These are phyloP conservation scores for Xenopus borealis DNA, from an alignment of 2,113 vertebrate genomes.

Conservation along the genomic window DNA sequence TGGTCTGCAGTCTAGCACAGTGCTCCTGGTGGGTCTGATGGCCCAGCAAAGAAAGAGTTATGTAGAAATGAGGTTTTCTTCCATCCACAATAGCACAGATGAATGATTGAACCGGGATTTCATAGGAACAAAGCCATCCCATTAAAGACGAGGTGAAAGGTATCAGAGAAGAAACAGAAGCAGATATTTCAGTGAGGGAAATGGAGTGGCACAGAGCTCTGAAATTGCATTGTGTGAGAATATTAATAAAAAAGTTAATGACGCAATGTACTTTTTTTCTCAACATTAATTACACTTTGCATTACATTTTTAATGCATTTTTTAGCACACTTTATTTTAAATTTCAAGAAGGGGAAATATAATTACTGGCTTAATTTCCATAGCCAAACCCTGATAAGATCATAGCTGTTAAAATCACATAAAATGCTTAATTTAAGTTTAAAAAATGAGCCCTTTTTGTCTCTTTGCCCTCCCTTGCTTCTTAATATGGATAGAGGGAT, in stretches of 20 bases:
- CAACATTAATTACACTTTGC: conserved; percentile 69
- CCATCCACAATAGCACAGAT: conserved; percentile 50
- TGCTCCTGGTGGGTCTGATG: not conserved
- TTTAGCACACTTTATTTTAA: conserved; percentile 66
- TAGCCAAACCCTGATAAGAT: conserved; percentile 64
- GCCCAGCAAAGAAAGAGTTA: conserved; percentile 30
- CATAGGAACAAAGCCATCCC: conserved; percentile 61
- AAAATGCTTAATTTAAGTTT: conserved; percentile 66
- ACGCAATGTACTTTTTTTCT: conserved; percentile 69
- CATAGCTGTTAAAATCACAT: conserved; percentile 67
- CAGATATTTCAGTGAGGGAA: conserved; percentile 66
- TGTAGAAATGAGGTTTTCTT: conserved; percentile 26
- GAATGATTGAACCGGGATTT: conserved; percentile 59
- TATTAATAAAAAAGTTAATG: conserved; percentile 71
- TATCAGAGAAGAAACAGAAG: conserved; percentile 61
- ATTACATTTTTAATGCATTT: conserved; percentile 67
- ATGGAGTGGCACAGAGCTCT: conserved; percentile 68
- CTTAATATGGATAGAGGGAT: conserved; percentile 36
- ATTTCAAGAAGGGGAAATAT: conserved; percentile 64
- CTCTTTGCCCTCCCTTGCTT: conserved; percentile 55
- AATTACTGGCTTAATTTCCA: conserved; percentile 67
- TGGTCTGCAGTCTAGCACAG: too few relatives aligned
- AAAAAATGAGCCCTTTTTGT: conserved; percentile 52
- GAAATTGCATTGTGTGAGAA: conserved; percentile 65
- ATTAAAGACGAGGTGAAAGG: conserved; percentile 66